phyloP scores from a whole-genome alignment of 2,113 vertebrate species.

The Cavia porcellus region DNA sequence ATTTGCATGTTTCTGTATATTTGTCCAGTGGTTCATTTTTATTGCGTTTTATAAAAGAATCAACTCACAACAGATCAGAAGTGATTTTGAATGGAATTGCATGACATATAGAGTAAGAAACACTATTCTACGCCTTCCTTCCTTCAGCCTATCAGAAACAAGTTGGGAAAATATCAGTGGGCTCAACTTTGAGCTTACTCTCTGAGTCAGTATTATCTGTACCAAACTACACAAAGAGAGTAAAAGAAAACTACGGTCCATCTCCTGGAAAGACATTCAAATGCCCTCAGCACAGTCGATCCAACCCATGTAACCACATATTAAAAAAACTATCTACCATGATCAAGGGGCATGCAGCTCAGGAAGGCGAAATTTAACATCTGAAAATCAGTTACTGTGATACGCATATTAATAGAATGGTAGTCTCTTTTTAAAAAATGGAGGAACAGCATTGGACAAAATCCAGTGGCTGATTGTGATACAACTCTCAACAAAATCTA shows the following conservation, averaged over 20 bases:
- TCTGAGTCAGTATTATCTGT: background rate
- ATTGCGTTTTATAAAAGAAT: constrained; percentile 12
- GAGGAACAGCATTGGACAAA: constrained; percentile 8
- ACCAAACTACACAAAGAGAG: background rate
- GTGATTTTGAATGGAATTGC: constrained; percentile 47
- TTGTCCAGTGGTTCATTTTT: constrained; percentile 40
- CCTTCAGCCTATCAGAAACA: background rate
- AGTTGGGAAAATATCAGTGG: background rate
- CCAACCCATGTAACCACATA: background rate
- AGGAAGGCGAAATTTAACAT: constrained; percentile 54
- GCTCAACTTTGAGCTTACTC: background rate
- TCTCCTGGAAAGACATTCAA: constrained; percentile 22
- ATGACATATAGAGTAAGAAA: background rate
- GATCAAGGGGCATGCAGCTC: constrained; percentile 32
- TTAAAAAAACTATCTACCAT: background rate
- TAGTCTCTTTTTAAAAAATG: background rate
- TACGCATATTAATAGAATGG: background rate
- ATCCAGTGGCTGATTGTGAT: background rate
- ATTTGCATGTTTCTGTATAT: background rate
- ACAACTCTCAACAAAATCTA: constrained; percentile 27
- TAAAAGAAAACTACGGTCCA: constrained; percentile 13
- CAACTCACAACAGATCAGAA: constrained; percentile 29
- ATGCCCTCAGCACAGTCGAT: background rate
- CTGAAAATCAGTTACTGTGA: background rate
- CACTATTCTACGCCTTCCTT: background rate